phyloP scores from a whole-genome alignment of 2,113 vertebrate species.

The Corvus moneduloides region DNA sequence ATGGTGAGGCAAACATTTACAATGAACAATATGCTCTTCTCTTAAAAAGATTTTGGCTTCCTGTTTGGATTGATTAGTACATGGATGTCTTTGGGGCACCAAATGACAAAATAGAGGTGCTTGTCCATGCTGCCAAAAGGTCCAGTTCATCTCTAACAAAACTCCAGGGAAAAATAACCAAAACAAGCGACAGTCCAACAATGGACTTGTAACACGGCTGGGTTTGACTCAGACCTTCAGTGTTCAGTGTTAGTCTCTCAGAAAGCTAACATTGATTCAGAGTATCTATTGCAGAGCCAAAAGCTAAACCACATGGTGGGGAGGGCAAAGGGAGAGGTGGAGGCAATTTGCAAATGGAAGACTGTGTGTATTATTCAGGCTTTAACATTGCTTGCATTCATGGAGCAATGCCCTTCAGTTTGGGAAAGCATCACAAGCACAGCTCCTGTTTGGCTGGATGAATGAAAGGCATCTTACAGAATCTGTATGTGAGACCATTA shows the following conservation, averaged over 20 bases:
- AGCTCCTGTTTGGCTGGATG: constrained; percentile 43
- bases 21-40: not conserved
- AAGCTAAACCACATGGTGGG: constrained; percentile 53
- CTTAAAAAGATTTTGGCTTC: not conserved
- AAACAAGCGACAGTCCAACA: not conserved
- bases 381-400: constrained; percentile 71
- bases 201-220: not conserved
- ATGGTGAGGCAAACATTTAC: not conserved
- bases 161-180: not conserved
- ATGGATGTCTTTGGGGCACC: not conserved
- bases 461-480: constrained; percentile 60
- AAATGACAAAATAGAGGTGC: not conserved
- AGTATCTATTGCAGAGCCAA: constrained; percentile 36
- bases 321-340: constrained; percentile 26
- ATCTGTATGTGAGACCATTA: constrained; percentile 20
- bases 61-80: not conserved
- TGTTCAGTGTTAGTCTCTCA: not conserved
- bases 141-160: not conserved
- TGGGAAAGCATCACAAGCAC: constrained; percentile 41
- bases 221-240: not conserved
- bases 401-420: constrained; percentile 49
- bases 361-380: constrained; percentile 64
- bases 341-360: constrained; percentile 26
- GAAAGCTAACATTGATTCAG: constrained; percentile 57
- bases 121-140: not conserved